These are phyloP conservation scores for Nymphalis polychloros DNA, from an alignment of 2,888 invertebrate species.

Conservation along the genomic window DNA sequence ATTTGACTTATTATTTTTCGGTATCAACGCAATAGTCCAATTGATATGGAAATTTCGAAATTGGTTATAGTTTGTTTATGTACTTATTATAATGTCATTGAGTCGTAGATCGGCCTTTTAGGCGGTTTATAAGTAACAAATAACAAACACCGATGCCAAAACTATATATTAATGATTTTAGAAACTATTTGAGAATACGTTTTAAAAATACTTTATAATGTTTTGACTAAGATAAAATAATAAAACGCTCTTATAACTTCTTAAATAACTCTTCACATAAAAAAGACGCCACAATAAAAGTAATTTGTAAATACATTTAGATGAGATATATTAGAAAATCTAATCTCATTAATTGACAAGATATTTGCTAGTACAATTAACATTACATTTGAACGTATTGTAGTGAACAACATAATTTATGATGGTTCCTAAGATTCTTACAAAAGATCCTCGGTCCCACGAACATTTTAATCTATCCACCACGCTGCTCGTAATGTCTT, in stretches of 20 bases:
- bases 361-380: slow-evolving; percentile 4
- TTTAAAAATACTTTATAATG: no score
- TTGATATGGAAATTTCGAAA: no score
- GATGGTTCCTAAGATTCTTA: slow-evolving; percentile 48
- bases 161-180: no score
- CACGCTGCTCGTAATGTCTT: slow-evolving; percentile 66
- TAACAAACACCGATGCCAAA: no score
- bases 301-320: neutral
- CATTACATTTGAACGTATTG: slow-evolving; percentile 12
- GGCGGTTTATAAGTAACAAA: no score
- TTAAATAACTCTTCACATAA: neutral
- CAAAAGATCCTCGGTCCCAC: slow-evolving; percentile 52
- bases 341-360: slow-evolving; percentile 10
- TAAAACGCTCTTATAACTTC: neutral
- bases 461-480: slow-evolving; percentile 77
- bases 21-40: no score
- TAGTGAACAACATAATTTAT: slow-evolving; percentile 52
- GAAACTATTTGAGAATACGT: no score
- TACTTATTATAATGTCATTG: no score
- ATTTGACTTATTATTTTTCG: no score
- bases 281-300: neutral
- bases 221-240: no score
- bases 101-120: no score
- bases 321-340: neutral
- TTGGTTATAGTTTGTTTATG: no score